phyloP scores from a whole-genome alignment of 2,888 invertebrate species.

The Nipponacmea schrenckii region DNA sequence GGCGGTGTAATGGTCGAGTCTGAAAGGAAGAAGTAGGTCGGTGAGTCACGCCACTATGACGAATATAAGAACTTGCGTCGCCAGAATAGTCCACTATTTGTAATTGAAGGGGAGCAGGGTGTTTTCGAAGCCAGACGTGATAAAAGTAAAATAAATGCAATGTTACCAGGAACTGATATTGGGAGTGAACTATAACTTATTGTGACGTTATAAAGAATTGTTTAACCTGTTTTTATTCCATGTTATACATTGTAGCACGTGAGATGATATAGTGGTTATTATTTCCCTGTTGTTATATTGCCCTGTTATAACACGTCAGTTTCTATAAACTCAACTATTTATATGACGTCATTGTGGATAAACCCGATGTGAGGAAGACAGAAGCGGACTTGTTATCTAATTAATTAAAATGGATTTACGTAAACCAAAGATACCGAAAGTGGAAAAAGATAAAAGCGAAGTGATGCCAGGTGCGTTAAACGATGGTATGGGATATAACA shows the following conservation, averaged over 20 bases:
- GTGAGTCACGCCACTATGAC: conserved; percentile 24
- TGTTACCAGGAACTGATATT: too few species aligned
- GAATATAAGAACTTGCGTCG: conserved; percentile 24
- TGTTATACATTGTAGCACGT: too few species aligned
- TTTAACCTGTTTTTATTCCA: too few species aligned
- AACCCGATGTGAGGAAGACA: too few species aligned
- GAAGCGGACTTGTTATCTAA: too few species aligned
- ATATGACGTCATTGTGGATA: too few species aligned
- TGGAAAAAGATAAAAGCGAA: neutral
- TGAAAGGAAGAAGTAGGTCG: conserved; percentile 18
- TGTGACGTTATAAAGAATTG: too few species aligned
- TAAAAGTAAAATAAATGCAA: conserved; percentile 3
- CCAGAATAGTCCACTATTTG: conserved; percentile 15
- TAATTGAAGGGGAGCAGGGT: neutral
- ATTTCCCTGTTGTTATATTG: too few species aligned
- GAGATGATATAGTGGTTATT: too few species aligned
- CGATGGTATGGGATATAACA: conserved; percentile 31
- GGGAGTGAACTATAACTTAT: too few species aligned
- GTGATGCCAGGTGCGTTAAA: neutral
- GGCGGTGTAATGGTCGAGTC: conserved; percentile 12
- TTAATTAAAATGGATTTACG: neutral
- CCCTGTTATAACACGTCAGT: too few species aligned
- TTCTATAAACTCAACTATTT: too few species aligned
- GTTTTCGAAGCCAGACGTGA: neutral
- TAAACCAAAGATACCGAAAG: neutral